A percentile compares a stretch with the other conserved stretches of the same genome.
These are phyloP conservation scores for Bucco capensis DNA, from an alignment of 2,113 vertebrate species.

Conservation along the genomic window DNA sequence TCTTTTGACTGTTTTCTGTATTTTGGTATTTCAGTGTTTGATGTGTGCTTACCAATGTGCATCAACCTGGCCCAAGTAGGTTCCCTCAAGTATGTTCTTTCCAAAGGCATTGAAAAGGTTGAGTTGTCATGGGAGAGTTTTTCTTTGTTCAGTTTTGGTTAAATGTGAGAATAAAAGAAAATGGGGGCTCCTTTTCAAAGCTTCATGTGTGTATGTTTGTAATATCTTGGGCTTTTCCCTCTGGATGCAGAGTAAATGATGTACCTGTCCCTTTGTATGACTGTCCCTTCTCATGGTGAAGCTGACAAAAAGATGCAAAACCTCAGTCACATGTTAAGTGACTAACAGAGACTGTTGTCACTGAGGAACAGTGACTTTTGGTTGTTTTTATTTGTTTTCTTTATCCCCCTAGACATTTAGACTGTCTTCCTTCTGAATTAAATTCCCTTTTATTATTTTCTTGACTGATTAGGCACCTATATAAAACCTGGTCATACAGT, in stretches of 20 bases:
- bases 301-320: background rate
- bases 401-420: no score
- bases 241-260: background rate
- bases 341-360: background rate
- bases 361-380: background rate
- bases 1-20: background rate
- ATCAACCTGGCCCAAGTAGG: background rate
- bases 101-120: background rate
- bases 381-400: no score
- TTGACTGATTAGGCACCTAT: background rate
- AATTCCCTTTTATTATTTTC: background rate
- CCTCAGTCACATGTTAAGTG: background rate
- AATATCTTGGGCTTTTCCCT: background rate
- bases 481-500: background rate
- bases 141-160: background rate
- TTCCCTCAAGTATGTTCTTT: background rate
- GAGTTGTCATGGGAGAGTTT: background rate
- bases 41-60: background rate
- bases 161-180: background rate
- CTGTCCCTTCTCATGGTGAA: background rate
- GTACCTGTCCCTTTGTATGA: rapidly evolving
- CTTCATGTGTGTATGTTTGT: background rate
- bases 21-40: background rate
- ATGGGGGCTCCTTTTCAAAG: background rate
- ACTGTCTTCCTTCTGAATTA: background rate